Base-by-base conservation (phyloP, 2,888 invertebrate species). In the Drosophila neonasuta region DNA sequence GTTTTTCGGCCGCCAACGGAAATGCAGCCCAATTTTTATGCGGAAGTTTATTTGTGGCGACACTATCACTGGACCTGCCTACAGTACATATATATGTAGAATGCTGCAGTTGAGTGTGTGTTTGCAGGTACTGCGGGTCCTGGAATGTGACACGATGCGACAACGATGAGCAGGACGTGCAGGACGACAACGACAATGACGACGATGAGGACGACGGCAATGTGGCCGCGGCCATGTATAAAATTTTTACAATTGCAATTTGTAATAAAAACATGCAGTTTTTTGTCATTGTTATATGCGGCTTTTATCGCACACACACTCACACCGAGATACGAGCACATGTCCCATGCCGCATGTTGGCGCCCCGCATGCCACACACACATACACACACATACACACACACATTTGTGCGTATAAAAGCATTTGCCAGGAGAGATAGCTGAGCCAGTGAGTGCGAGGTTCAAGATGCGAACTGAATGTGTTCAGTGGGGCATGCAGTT, bases 161-260 rank as follows among this genome's bases (percentile, higher is more conserved):
- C 60, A 54, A 55, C 45, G 46, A 65, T 64, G 46, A 41, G 60
- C 41, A 60, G 24, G 15, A 41, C 51, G 24, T 29, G 24, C n/a
- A 29, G 15, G 13, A 30, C 20, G 20, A 20, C n/a, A 20, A 30
- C 29, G 20, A 30, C n/a, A 11, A 20, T 6, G 32, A 41, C n/a
- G 42, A 41, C 17, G 32, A 30, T 5, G 46, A 29, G 44, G 30
- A 30, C 57, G 52, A 68, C 51, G 62, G 74, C 77, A 71, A 78
- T 78, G 83, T 82, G 85, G 74, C 80, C 66, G 76, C 85, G 80
- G 64, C 85, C 85, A 86, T 86, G 83, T 82, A 83, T 86, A 77
- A 81, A 83, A 83, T 86, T 83, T 84, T 69, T 78, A 81, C 87
- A 86, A 84, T 86, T 82, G 87, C 83, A 83, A 86, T 83, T 83